Base-by-base conservation (phyloP, 2,888 invertebrate species). In the Phortica okadai region DNA sequence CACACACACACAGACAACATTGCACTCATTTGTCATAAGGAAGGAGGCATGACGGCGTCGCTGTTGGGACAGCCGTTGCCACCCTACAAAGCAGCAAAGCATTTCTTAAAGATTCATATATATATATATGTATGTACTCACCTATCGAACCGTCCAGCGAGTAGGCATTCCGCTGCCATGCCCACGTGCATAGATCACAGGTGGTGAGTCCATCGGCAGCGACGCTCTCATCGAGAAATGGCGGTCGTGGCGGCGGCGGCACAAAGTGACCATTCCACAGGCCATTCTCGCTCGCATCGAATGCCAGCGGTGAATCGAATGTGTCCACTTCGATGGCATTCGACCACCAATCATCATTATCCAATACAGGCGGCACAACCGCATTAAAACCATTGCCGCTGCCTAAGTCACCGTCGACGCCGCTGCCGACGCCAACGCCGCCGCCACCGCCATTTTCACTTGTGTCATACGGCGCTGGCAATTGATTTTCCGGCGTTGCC, bases 151-250 rank as follows among this genome's bases (percentile, higher is more conserved):
- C 93, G 84, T 94, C 94, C 81, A 93, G 90, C 78, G 92, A 93
- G 91, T 92, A 93, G 85, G 92, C 92, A 91, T 93, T 93, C 89
- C 93, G 92, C 88, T 93, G 93, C 93, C 94, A 94, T 84, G 95
- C 95, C 95, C 95, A 95, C 83, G 94, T 93, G 91, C 95, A 95
- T 83, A 95, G 93, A 92, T 95, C 95, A 91, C 95, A 95, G 89
- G 95, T 95, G 87, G 95, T 95, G 82, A 95, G 93, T 78, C 95
- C 95, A 91, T 95, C 95, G 78, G 94, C 93, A 82, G 93, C 92
- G 82, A 93, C 93, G 81, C 92, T 92, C 81, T 94, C 94, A 88
- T 95, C 94, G 81, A 94, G 92, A 89, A 93, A 94, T 72, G 94
- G 93, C 75, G 94, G 94, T 83, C 94, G 92, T 50, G 95, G 95